A percentile compares a stretch with the other conserved stretches of the same genome.
These are phyloP conservation scores for Cheiracanthium punctorium DNA, from an alignment of 2,888 invertebrate species.

Conservation along the genomic window DNA sequence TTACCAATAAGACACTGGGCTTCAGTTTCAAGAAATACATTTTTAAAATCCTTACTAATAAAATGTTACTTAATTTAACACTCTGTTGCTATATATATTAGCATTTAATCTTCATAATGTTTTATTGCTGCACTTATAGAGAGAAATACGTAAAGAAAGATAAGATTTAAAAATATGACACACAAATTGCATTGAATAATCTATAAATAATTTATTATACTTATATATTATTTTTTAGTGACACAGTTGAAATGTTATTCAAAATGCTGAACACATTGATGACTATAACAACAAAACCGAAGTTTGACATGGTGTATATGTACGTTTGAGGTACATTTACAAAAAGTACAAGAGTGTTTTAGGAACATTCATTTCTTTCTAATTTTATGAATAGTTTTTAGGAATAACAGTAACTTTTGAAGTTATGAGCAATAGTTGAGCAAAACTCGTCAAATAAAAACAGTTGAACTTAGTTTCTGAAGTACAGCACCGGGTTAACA, in stretches of 20 bases:
- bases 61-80: too few species aligned
- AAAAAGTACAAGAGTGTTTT: slow-evolving; percentile 42
- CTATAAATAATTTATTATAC: slow-evolving; percentile 63
- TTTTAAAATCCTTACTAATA: too few species aligned
- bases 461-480: neutral
- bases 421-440: slow-evolving; percentile 32
- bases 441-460: neutral
- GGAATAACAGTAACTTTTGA: slow-evolving; percentile 3
- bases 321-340: slow-evolving; percentile 11
- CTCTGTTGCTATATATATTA: too few species aligned
- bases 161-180: slow-evolving; percentile 23
- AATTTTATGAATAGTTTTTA: neutral
- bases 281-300: slow-evolving; percentile 29
- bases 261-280: slow-evolving; percentile 27
- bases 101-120: too few species aligned
- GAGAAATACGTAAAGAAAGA: neutral
- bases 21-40: too few species aligned
- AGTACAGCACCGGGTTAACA: slow-evolving; percentile 37
- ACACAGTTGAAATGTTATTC: neutral
- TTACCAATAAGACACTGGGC: too few species aligned
- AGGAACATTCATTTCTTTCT: slow-evolving; percentile 49
- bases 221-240: slow-evolving; percentile 23
- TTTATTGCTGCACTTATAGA: too few species aligned
- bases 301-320: slow-evolving; percentile 26
- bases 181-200: slow-evolving; percentile 30